These are phyloP conservation scores for Myiozetetes cayanensis DNA, from an alignment of 2,113 vertebrate genomes.

Conservation along the genomic window DNA sequence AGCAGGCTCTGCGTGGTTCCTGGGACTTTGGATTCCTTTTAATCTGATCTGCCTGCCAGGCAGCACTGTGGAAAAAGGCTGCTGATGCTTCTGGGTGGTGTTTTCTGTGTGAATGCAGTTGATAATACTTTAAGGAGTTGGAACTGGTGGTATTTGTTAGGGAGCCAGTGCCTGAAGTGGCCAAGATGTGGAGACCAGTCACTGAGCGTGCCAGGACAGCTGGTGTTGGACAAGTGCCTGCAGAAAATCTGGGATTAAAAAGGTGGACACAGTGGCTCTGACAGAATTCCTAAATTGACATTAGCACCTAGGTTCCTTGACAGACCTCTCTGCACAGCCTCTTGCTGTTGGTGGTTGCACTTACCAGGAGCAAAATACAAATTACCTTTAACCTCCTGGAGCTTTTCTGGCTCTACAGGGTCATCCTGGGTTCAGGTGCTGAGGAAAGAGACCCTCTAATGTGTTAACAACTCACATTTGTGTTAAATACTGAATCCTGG, in stretches of 20 bases:
- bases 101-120: not conserved
- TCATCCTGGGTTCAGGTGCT: not conserved
- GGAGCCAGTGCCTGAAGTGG: not conserved
- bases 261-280: not conserved
- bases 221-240: not conserved
- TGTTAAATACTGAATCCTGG: not conserved
- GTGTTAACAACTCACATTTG: not conserved
- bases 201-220: not conserved
- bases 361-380: rapidly evolving
- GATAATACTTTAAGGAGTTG: not conserved
- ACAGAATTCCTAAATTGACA: not conserved
- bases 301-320: not conserved
- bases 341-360: not conserved
- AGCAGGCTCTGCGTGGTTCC: not conserved
- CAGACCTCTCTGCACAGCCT: not conserved
- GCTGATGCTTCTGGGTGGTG: not conserved
- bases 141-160: not conserved
- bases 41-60: not conserved
- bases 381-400: not conserved
- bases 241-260: not conserved
- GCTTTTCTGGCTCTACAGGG: not conserved
- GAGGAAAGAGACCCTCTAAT: not conserved
- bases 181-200: rapidly evolving
- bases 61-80: not conserved
- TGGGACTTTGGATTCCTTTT: not conserved